Evolutionary conservation across 2,888 invertebrate species (phyloP).

Genomic region (Marronus borbonicus): DNA sequence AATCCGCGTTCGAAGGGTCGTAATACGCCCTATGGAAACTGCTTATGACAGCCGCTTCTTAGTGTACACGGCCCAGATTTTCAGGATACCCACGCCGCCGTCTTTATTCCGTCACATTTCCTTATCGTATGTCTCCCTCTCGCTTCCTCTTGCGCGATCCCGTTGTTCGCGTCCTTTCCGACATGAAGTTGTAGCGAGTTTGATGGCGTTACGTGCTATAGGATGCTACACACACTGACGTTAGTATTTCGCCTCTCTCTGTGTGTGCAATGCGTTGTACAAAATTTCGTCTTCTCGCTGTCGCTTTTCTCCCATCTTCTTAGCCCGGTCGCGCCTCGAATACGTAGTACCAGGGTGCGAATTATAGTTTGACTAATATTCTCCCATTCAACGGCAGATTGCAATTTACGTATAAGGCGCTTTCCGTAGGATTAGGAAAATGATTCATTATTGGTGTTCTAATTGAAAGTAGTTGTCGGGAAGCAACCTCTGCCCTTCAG

Average conservation of each 20-base stretch:
- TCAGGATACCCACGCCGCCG: constrained; percentile 24
- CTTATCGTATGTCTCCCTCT: not conserved
- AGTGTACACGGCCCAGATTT: constrained; percentile 47
- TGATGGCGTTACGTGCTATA: constrained; percentile 10
- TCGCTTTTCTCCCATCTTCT: constrained; percentile 4
- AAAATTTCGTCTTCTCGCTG: not conserved
- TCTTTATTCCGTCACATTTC: constrained; percentile 42
- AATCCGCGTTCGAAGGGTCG: constrained; percentile 37
- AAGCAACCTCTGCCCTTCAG: too few relatives aligned
- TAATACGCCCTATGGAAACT: constrained; percentile 46
- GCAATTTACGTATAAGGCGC: constrained; percentile 50
- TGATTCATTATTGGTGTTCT: constrained; percentile 22
- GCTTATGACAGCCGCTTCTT: constrained; percentile 49
- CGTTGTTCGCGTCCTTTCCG: not conserved
- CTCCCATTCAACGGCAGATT: constrained; percentile 60
- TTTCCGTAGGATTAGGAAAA: constrained; percentile 26
- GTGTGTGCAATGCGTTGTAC: not conserved
- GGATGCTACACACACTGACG: constrained; percentile 5
- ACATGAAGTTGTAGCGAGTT: constrained; percentile 4
- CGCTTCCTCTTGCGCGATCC: not conserved
- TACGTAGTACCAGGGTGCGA: constrained; percentile 24
- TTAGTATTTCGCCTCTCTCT: not conserved
- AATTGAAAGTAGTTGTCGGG: not conserved
- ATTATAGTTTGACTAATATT: constrained; percentile 58
- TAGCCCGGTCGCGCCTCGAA: constrained; percentile 17